Evolutionary conservation across 1,140 invertebrate genomes (phyloP).

Genomic region (Dryas iulia): DNA sequence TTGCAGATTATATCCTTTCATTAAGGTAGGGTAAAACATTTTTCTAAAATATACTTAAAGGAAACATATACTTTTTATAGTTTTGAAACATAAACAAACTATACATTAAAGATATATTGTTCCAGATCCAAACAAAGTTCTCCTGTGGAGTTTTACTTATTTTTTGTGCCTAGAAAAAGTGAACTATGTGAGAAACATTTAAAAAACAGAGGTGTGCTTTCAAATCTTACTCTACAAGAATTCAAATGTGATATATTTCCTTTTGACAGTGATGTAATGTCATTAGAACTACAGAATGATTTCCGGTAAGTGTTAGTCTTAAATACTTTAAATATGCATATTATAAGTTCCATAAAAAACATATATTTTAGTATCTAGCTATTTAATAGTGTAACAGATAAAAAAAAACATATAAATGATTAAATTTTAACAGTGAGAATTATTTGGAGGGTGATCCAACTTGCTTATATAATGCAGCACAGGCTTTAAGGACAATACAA

Average conservation of each 20-base stretch:
- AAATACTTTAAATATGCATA: neutral
- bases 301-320: conserved; percentile 81
- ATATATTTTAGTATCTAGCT: too few species aligned
- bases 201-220: conserved; percentile 90
- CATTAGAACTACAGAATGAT: conserved; percentile 92
- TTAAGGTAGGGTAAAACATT: too few species aligned
- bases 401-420: neutral
- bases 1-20: conserved; percentile 91
- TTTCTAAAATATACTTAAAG: too few species aligned
- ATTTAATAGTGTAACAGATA: neutral
- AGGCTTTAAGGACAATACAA: conserved; percentile 92
- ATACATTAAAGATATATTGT: neutral
- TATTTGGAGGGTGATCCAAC: conserved; percentile 94
- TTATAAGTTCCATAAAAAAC: too few species aligned
- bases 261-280: conserved; percentile 95
- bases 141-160: conserved; percentile 85
- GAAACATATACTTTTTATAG: too few species aligned
- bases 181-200: conserved; percentile 92
- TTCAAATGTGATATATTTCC: conserved; percentile 94
- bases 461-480: conserved; percentile 92
- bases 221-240: conserved; percentile 90
- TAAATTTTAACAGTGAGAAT: conserved; percentile 83
- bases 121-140: conserved; percentile 56
- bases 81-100: neutral
- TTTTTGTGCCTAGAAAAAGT: conserved; percentile 94